Evolutionary conservation across 2,797 vertebrate genomes (phyloP), one percentile per base, ranked within the genome.

Genomic region (Phylloscopus collybita): DNA sequence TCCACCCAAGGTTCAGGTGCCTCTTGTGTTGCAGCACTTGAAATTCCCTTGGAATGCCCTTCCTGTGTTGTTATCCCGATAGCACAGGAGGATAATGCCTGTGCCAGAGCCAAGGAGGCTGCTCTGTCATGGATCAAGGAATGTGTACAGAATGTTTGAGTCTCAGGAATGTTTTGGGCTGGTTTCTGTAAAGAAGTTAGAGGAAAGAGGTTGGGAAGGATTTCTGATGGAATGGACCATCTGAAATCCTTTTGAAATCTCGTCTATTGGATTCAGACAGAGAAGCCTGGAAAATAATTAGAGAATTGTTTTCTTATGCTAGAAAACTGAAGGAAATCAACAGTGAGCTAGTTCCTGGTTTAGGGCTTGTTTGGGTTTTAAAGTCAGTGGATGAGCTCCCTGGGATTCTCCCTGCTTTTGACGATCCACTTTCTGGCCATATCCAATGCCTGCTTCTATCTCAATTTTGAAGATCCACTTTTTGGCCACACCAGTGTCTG

Each of bases 11-110:
- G 32, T 45, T 56, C 36, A 8, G 36, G 15, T 74, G n/a, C 36
- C 27, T 62, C 30, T n/a, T 40, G 29, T 61, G 44, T 36, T 32
- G 25, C 25, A 49, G 78, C 49, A 60, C 16, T 53, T 67, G 36
- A 38, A 64, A 57, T 30, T 67, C 34, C 16, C 23, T 32, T 65
- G 71, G 36, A 71, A 62, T 54, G 71, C 30, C 32, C 22, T 36
- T 19, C 30, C 9, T 38, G 5, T 88, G 62, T n/a, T 3, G 0
- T 61, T 73, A 44, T 42, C 61, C 27, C 4, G 2, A 1, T 4
- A 14, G 65, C 54, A 30, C 32, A 25, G 56, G 38, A 32, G 6
- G 9, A 26, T 42, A 5, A 15, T 38, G 6, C 27, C 17, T 16
- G 8, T 57, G 20, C 13, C 27, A 54, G 38, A 53, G 40, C 34